Evolutionary conservation across 2,888 invertebrate genomes (phyloP), one percentile per base, ranked within the genome.

Genomic region (Osmoderma eremita): DNA sequence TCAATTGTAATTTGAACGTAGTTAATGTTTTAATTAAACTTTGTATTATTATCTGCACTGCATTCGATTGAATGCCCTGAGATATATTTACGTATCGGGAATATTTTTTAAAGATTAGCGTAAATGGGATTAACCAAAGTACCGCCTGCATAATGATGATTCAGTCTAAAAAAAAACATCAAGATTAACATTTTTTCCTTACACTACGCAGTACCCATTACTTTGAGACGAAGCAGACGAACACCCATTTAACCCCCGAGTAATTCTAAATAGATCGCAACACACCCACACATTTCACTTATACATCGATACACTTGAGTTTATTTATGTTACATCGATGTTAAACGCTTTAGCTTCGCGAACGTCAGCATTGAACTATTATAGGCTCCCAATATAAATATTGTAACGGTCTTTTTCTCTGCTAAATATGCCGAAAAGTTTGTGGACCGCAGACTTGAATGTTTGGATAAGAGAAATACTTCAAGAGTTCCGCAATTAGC

Each of bases 281-380:
- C 30, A 30, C 30, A 61, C 58, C 58, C 45, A 61, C 45, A 24
- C 58, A 12, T 61, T 20, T 45, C 45, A 24, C 58, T 63, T 42
- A 24, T 53, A 39, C n/a, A 42, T 13, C 22, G 22, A 36, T 39
- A 39, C 38, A 53, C 63, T 63, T 41, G 63, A 63, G 63, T 63
- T 63, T 63, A 63, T 63, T 63, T 63, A 63, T 22, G 63, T 51
- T 63, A 45, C 41, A 63, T 51, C 51, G 50, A 63, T 63, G 63
- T 51, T 63, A 51, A 51, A 63, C 51, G 36, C 63, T 51, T 30
- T 15, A n/a, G 30, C 42, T 61, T 50, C 51, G 42, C 15, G 6
- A 24, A 41, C 63, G 63, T 63, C 63, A 63, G 51, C 51, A 53
- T 20, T 41, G 36, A 51, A 53, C 63, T 63, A 63, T 63, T 51